Base-by-base conservation (phyloP, 1,140 invertebrate species). In the Artemia franciscana region DNA sequence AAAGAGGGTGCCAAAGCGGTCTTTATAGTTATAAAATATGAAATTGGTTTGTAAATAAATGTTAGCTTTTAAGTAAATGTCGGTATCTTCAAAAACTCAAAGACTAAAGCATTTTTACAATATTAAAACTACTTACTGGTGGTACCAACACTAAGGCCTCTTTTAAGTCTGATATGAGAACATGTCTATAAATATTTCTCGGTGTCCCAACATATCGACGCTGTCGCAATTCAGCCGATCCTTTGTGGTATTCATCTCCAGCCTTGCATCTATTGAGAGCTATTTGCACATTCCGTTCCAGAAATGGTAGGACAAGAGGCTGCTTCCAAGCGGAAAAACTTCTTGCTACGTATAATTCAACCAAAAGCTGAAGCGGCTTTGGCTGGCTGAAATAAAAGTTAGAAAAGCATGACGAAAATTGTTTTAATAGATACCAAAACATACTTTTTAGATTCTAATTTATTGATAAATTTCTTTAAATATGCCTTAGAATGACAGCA, bases 271-370 rank as follows among this genome's bases (percentile, higher is more conserved):
- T 73, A 66, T 81, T 74, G 24, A 91, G 67, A 4, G 83, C 82
- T 27, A 67, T 64, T 65, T 82, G 77, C 0, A 83, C 83, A 71
- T 85, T 84, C 26, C 72, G 75, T 68, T 88, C 85, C 39, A 91
- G 57, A 23, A 70, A 91, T 1, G 77, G 73, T n/a, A 90, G 70
- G 57, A 88, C 74, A 62, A 82, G 80, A 27, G 79, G 73, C 66
- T 85, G 82, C 69, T 87, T 88, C 88, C 88, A 91, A 21, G 88
- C 75, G 66, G 84, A 78, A 68, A 80, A 82, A 66, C 78, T 80
- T 59, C 88, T 78, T 57, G 78, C 79, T 9, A 88, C 77, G 70
- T 89, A 91, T 24, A 91, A 73, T 60, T 76, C 73, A 64, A 86
- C 78, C 27, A 91, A 69, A 66, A 86, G 83, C 62, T 78, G 78